phyloP scores from a whole-genome alignment of 1,140 invertebrate species.

The Pogonomyrmex californicus region DNA sequence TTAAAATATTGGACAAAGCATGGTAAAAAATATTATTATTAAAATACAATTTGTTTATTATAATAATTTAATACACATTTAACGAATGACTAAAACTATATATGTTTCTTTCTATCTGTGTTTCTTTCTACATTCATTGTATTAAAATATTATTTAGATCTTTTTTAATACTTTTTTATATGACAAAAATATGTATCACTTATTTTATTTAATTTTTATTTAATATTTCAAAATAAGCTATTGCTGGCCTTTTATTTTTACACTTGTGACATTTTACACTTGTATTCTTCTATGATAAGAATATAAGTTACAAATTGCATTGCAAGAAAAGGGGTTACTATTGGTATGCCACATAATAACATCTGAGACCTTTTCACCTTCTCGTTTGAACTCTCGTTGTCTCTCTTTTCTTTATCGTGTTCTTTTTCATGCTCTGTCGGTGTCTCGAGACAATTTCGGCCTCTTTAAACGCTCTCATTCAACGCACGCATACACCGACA shows the following conservation, averaged over 20 bases:
- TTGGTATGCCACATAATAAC: slow-evolving; percentile 42
- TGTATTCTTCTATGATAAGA: neutral
- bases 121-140: neutral
- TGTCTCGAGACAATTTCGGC: slow-evolving; percentile 71
- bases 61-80: neutral
- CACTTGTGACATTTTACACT: slow-evolving; percentile 13
- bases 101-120: neutral
- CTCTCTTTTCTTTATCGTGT: slow-evolving; percentile 17
- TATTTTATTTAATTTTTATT: neutral
- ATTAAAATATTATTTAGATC: neutral
- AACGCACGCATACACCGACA: slow-evolving; percentile 22
- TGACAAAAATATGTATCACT: neutral
- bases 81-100: neutral
- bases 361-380: slow-evolving; percentile 38
- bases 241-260: neutral
- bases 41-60: neutral
- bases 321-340: slow-evolving; percentile 28
- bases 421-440: slow-evolving; percentile 49
- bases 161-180: neutral
- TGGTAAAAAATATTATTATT: neutral
- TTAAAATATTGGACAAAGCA: neutral
- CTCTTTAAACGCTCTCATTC: slow-evolving; percentile 69
- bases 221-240: neutral
- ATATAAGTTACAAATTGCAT: slow-evolving; percentile 27
- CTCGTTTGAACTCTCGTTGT: slow-evolving; percentile 38